Conservation (phyloP, 2,888 invertebrate genomes). For the Habrosyne pyritoides region DNA sequence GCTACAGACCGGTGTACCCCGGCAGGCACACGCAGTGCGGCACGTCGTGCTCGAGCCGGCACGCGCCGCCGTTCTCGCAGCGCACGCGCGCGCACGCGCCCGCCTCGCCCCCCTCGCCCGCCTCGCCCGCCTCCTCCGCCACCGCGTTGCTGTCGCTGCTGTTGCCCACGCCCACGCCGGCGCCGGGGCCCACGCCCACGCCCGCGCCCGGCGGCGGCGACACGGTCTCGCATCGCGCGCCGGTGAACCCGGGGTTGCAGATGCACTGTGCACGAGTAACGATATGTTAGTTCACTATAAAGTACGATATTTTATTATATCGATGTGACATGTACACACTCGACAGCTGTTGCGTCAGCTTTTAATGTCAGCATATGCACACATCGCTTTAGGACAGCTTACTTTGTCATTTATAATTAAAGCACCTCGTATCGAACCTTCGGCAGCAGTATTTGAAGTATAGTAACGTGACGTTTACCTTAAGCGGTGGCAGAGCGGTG, state of each 20-base stretch:
- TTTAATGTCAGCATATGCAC: no score
- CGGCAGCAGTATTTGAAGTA: no score
- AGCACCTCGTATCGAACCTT: neutral
- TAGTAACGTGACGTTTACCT: constrained; percentile 40
- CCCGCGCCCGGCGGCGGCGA: neutral
- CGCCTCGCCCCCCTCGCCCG: constrained; percentile 18
- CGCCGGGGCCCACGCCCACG: neutral
- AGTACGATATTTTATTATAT: no score
- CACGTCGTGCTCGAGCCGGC: constrained; percentile 49
- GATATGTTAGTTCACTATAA: no score
- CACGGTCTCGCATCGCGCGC: constrained; percentile 85
- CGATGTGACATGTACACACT: no score
- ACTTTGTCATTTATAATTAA: no score
- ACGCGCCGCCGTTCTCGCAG: constrained; percentile 86
- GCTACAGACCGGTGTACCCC: constrained; percentile 42
- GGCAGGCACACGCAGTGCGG: constrained; percentile 44
- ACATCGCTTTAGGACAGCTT: no score
- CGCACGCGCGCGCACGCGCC: constrained; percentile 77
- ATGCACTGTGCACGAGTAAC: constrained; percentile 83
- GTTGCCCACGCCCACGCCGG: neutral
- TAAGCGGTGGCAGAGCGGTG: constrained; percentile 76
- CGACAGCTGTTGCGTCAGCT: no score
- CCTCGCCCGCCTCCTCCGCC: constrained; percentile 6
- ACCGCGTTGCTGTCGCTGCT: neutral
- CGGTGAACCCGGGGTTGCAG: constrained; percentile 87